Percentiles rank a stretch among this genome's conserved stretches.
These are phyloP conservation scores for Nibea albiflora DNA, from an alignment of 2,113 vertebrate species.

Conservation along the genomic window DNA sequence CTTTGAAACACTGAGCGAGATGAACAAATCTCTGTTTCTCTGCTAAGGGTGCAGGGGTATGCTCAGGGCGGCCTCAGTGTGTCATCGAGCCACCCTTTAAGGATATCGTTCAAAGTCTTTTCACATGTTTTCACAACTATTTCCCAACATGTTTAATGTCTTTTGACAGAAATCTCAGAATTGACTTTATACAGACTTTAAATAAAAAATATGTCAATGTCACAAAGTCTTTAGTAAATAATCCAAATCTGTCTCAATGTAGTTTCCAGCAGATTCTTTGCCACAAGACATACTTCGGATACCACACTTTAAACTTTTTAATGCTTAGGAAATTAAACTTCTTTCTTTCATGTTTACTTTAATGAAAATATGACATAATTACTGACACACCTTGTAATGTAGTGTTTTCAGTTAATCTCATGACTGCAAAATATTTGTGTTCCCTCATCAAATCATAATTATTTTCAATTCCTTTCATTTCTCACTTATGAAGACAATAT, in stretches of 20 bases:
- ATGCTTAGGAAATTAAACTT: background rate
- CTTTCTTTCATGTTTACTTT: background rate
- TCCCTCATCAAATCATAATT: slow-evolving; percentile 29
- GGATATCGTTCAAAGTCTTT: too few species aligned
- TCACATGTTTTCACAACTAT: too few species aligned
- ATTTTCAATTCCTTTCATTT: slow-evolving; percentile 37
- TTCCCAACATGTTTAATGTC: too few species aligned
- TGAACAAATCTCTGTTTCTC: too few species aligned
- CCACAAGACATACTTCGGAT: background rate
- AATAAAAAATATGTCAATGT: background rate
- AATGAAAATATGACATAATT: background rate
- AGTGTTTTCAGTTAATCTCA: slow-evolving; percentile 7
- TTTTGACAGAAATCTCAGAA: too few species aligned
- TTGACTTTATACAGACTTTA: background rate
- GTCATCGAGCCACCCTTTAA: too few species aligned
- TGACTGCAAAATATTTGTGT: slow-evolving; percentile 8
- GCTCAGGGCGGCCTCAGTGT: too few species aligned
- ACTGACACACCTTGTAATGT: background rate
- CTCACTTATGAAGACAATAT: slow-evolving; percentile 7
- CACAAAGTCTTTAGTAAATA: background rate
- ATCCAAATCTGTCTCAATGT: background rate
- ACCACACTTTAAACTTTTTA: background rate
- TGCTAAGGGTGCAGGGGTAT: too few species aligned
- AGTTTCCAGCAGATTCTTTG: background rate
- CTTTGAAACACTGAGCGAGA: too few species aligned